Base-by-base conservation (phyloP, 2,113 vertebrate genomes). In the Amphiprion percula region DNA sequence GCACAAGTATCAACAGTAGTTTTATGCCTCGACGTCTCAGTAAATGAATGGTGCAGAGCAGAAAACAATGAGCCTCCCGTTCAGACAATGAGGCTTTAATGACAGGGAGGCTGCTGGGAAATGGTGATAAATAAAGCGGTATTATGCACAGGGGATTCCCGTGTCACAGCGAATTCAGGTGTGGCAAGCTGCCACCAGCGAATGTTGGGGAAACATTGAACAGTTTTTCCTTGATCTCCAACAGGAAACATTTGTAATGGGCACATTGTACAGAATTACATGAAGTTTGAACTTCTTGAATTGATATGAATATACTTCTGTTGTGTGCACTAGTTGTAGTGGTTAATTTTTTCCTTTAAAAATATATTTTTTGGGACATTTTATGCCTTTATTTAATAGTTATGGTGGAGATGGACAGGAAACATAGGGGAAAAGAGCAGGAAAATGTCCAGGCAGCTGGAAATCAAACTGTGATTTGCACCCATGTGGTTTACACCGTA, bases 41-140 rank as follows among this genome's bases (percentile, higher is more conserved):
- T 46, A 44, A 74, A 79, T 60, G 39, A 83, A 50, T 19, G 8
- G 11, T 1, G 4, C 30, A 21, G 58, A 62, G 41, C 47, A 60
- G 44, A 52, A 75, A 66, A 89, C 81, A 89, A 84, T 76, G 55
- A 71, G 21, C 41, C 68, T 33, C 74, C 58, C 10, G 8, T 24
- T 44, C 49, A 71, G 61, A 83, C 79, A 59, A 67, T 53, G 52
- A 1, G n/a, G 19, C 19, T 30, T 68, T 56, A 60, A 71, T 61
- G 56, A 64, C 19, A 23, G 24, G 56, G 28, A 12, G 53, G 60
- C 28, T 52, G 58, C 30, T 64, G 60, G 74, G 73, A 83, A 73
- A 65, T 0, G 0, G 15, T 28, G 63, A 74, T 73, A 17, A 73
- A 82, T 58, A 14, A 49, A 10, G 50, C 0, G 3, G 54, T 50